Evolutionary conservation across 2,797 vertebrate genomes (phyloP).

Genomic region (Sarcophilus harrisii): DNA sequence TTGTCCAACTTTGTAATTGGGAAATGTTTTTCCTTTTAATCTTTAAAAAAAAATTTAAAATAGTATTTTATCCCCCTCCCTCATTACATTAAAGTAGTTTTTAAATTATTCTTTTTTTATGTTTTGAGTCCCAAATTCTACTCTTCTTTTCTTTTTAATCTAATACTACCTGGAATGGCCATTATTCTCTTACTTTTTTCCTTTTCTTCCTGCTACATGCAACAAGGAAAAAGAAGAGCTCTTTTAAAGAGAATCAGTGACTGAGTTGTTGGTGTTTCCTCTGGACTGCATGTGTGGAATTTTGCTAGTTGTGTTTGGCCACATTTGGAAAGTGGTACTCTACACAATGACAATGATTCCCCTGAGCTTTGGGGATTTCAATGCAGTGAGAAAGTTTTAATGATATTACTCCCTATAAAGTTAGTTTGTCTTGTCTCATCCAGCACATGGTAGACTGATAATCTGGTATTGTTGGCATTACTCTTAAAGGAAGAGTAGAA

Average conservation of each 20-base stretch:
- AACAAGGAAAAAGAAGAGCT: background rate
- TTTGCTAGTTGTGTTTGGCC: background rate
- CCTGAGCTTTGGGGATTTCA: background rate
- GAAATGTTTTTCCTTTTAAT: background rate
- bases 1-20: background rate
- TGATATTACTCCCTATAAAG: background rate
- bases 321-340: background rate
- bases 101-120: background rate
- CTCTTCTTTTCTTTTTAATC: background rate
- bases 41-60: background rate
- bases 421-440: background rate
- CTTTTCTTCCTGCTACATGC: background rate
- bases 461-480: background rate
- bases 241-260: background rate
- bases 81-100: background rate
- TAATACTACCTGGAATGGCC: background rate
- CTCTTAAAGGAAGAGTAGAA: background rate
- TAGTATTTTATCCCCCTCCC: background rate
- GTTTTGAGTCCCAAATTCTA: background rate
- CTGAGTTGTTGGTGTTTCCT: background rate
- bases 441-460: background rate
- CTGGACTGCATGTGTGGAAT: background rate
- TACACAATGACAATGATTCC: background rate
- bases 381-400: background rate
- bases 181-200: background rate